phyloP scores from a whole-genome alignment of 1,140 invertebrate genomes.

The Galendromus occidentalis region DNA sequence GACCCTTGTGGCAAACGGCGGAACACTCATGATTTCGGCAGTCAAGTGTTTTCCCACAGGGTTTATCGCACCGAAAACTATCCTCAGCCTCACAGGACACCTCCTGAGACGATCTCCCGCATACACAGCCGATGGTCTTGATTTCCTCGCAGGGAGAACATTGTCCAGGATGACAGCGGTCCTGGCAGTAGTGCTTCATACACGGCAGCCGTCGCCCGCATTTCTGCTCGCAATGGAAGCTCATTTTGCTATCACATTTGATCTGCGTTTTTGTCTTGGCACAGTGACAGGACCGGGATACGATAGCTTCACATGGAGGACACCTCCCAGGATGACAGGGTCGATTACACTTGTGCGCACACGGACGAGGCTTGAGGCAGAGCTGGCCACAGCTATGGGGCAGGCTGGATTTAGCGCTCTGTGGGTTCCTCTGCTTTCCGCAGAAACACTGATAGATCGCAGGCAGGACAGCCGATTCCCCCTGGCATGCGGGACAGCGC shows the following conservation, averaged over 20 bases:
- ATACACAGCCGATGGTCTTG: background rate
- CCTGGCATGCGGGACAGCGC: conserved; percentile 80
- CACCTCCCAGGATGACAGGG: conserved; percentile 68
- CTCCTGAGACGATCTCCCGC: background rate
- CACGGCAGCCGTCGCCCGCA: conserved; percentile 26
- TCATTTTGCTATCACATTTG: conserved; percentile 16
- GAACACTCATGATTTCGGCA: conserved; percentile 30
- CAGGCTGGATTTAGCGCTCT: conserved; percentile 35
- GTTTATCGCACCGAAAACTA: background rate
- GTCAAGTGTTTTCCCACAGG: conserved; percentile 21
- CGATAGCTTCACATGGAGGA: conserved; percentile 48
- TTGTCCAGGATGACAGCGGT: conserved; percentile 22
- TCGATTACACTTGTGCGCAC: conserved; percentile 60
- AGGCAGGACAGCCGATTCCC: conserved; percentile 43
- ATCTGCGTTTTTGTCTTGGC: conserved; percentile 26
- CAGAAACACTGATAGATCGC: conserved; percentile 61
- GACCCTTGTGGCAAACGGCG: conserved; percentile 21
- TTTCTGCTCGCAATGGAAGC: conserved; percentile 26
- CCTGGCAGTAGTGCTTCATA: conserved; percentile 24
- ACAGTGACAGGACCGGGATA: conserved; percentile 33
- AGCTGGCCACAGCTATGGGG: conserved; percentile 74
- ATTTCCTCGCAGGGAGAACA: conserved; percentile 38
- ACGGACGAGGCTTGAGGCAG: conserved; percentile 43
- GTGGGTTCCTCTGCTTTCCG: conserved; percentile 48
- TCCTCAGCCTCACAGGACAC: conserved; percentile 27